phyloP scores from a whole-genome alignment of 2,888 invertebrate genomes.

The Cosmopolites sordidus region DNA sequence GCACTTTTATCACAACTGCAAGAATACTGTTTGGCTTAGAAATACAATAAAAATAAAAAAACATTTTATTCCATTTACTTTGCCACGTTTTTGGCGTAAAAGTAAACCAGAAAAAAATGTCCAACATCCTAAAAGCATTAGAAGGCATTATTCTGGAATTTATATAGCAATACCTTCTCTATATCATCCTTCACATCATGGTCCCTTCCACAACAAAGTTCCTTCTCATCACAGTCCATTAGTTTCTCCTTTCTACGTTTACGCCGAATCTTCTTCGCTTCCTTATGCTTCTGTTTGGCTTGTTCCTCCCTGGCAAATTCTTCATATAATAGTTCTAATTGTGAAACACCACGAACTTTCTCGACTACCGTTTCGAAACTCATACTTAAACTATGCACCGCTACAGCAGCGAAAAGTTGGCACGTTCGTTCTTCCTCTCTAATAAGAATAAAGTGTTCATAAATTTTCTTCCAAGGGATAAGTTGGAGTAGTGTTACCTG shows the following conservation, averaged over 20 bases:
- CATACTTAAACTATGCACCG: slow-evolving; percentile 79
- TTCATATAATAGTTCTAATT: slow-evolving; percentile 81
- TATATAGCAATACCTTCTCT: slow-evolving; percentile 8
- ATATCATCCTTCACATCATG: slow-evolving; percentile 11
- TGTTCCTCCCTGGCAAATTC: slow-evolving; percentile 85
- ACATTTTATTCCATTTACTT: no score
- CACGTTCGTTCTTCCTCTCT: slow-evolving; percentile 92
- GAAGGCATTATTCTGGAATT: neutral
- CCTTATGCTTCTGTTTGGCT: slow-evolving; percentile 77
- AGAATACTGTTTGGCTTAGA: no score
- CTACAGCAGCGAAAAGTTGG: slow-evolving; percentile 84
- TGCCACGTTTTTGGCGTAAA: no score
- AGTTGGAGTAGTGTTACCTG: no score
- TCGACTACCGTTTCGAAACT: slow-evolving; percentile 90
- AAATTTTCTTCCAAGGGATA: no score
- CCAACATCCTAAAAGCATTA: neutral
- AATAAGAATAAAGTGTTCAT: neutral
- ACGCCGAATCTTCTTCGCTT: slow-evolving; percentile 79
- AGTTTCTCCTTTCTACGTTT: slow-evolving; percentile 67
- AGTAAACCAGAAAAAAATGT: no score
- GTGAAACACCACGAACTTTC: slow-evolving; percentile 75
- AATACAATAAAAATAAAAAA: no score
- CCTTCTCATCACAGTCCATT: slow-evolving; percentile 16
- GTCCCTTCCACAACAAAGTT: slow-evolving; percentile 14
- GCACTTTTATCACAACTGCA: no score